These are phyloP conservation scores for Andrena bucephala DNA, from an alignment of 2,888 invertebrate species.

Conservation along the genomic window DNA sequence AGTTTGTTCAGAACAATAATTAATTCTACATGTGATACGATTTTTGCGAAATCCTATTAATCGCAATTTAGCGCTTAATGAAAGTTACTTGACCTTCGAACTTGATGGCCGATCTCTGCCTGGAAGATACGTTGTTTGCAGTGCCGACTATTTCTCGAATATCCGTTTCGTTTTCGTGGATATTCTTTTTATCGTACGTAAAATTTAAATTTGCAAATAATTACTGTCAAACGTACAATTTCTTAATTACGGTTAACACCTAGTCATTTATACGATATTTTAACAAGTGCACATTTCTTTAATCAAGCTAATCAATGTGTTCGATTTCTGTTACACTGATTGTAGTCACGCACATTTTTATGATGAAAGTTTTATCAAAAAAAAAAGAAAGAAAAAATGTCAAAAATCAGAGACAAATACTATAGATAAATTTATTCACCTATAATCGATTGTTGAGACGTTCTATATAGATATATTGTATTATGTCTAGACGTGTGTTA, in stretches of 20 bases:
- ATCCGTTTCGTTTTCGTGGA: constrained; percentile 6
- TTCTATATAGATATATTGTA: constrained; percentile 74
- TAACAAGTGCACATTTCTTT: constrained; percentile 22
- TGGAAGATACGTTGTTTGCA: not conserved
- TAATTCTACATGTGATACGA: constrained; percentile 55
- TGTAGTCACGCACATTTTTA: constrained; percentile 36
- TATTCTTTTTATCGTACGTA: not conserved
- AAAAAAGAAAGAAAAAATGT: constrained; percentile 40
- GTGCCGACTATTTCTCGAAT: not conserved
- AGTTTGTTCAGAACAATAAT: constrained; percentile 52
- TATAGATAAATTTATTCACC: constrained; percentile 61
- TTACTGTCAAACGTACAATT: constrained; percentile 40
- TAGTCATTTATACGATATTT: constrained; percentile 33
- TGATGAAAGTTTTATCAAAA: constrained; percentile 44
- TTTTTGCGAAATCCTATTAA: constrained; percentile 35
- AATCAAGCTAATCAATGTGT: constrained; percentile 14
- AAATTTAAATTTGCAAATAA: constrained; percentile 21
- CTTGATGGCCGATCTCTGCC: not conserved
- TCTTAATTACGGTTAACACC: constrained; percentile 4
- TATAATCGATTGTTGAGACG: constrained; percentile 71
- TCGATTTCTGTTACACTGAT: constrained; percentile 45
- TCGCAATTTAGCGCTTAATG: constrained; percentile 29
- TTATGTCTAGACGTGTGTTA: constrained; percentile 65
- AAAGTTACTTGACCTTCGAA: constrained; percentile 20
- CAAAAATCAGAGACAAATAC: constrained; percentile 58